Conservation (phyloP, 1,140 invertebrate species). For the Drosophila sp. region DNA sequence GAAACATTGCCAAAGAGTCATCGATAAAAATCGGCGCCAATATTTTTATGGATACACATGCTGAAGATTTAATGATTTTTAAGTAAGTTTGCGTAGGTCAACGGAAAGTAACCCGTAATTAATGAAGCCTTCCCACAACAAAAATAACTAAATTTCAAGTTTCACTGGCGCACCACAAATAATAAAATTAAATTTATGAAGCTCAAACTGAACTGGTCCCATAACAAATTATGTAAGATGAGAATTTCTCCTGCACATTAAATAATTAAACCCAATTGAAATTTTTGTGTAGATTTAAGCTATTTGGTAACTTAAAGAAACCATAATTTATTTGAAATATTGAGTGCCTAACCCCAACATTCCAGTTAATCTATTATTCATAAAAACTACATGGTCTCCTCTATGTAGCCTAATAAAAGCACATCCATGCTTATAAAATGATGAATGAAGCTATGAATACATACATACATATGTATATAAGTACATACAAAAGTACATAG, state of each 20-base stretch:
- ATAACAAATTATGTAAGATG: conserved; percentile 16
- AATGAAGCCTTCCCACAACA: conserved; percentile 1
- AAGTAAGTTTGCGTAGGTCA: conserved; percentile 38
- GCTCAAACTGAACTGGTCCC: conserved; percentile 6
- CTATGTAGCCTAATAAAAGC: conserved; percentile 6
- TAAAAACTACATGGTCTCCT: conserved; percentile 4
- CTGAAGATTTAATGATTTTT: conserved; percentile 27
- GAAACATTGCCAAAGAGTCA: not conserved
- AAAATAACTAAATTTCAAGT: conserved; percentile 18
- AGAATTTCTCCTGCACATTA: conserved; percentile 26
- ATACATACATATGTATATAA: not conserved
- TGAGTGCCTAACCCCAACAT: conserved; percentile 20
- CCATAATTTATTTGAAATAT: conserved; percentile 18
- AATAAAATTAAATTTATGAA: conserved; percentile 15
- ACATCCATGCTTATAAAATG: conserved; percentile 1
- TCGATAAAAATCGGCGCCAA: not conserved
- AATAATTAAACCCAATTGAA: conserved; percentile 38
- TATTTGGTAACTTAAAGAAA: conserved; percentile 22
- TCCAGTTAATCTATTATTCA: conserved; percentile 24
- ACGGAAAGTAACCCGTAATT: conserved; percentile 25
- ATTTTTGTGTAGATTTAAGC: conserved; percentile 19
- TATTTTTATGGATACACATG: conserved; percentile 10
- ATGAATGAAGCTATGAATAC: not conserved
- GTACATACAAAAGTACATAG: not conserved
- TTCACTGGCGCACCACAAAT: conserved; percentile 12